These are phyloP conservation scores for Stenchaetothrips biformis DNA, from an alignment of 2,888 invertebrate genomes.

Conservation along the genomic window DNA sequence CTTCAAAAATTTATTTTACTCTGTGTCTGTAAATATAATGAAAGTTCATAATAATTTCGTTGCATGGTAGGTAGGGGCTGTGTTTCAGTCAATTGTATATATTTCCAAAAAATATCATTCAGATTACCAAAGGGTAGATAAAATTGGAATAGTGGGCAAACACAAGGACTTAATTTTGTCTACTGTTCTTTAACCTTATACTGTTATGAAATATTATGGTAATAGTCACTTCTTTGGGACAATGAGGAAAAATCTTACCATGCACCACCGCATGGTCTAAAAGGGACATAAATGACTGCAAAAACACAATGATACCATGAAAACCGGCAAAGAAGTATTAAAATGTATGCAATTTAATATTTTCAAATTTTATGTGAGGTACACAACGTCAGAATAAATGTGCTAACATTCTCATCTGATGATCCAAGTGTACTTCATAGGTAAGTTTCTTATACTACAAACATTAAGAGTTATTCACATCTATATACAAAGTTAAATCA, in stretches of 20 bases:
- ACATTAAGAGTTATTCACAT: not conserved
- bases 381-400: too few species aligned
- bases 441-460: not conserved
- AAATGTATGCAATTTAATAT: too few species aligned
- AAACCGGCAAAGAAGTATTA: not conserved
- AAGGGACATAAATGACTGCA: not conserved
- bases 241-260: not conserved
- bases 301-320: not conserved
- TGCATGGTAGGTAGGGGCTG: not conserved
- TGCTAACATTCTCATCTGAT: not conserved
- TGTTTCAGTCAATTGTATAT: not conserved
- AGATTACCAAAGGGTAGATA: not conserved
- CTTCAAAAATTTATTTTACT: not conserved
- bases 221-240: not conserved
- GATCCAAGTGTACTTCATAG: not conserved
- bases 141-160: not conserved
- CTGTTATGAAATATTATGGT: not conserved
- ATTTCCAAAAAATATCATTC: slow-evolving; percentile 1
- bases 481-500: slow-evolving; percentile 18
- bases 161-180: too few species aligned
- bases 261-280: not conserved
- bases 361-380: too few species aligned
- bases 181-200: too few species aligned
- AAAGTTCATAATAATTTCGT: not conserved
- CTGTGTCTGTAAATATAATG: too few species aligned